Evolutionary conservation across 2,888 invertebrate species (phyloP).

Genomic region (Agriopis marginaria): DNA sequence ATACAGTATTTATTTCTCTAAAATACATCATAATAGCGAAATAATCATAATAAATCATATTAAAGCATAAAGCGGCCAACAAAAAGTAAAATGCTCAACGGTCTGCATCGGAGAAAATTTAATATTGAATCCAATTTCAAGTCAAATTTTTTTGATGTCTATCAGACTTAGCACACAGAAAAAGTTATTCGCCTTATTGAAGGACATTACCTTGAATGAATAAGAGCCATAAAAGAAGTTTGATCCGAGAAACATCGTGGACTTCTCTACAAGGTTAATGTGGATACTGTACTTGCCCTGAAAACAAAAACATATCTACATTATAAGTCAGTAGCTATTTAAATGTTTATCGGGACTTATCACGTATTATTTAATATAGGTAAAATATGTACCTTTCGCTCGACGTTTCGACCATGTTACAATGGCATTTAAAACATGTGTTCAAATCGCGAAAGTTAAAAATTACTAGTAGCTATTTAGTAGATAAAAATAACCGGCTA

Average conservation of each 20-base stretch:
- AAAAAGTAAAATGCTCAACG: constrained; percentile 27
- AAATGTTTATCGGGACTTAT: too few relatives aligned
- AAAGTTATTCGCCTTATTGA: constrained; percentile 68
- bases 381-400: too few relatives aligned
- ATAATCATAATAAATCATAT: background rate
- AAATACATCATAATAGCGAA: background rate
- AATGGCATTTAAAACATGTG: too few relatives aligned
- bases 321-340: background rate
- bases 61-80: background rate
- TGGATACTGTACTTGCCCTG: constrained; percentile 73
- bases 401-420: too few relatives aligned
- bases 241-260: constrained; percentile 64
- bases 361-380: too few relatives aligned
- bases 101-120: constrained; percentile 16
- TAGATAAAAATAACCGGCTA: too few relatives aligned
- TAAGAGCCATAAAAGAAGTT: constrained; percentile 75
- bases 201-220: constrained; percentile 64
- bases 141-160: constrained; percentile 49
- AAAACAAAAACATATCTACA: constrained; percentile 47
- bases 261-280: constrained; percentile 62
- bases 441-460: too few relatives aligned
- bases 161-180: constrained; percentile 61
- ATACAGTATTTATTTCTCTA: background rate
- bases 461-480: background rate
- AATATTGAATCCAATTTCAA: constrained; percentile 25